These are phyloP conservation scores for Cephalopterus ornatus DNA, from an alignment of 2,113 vertebrate species.

Conservation along the genomic window DNA sequence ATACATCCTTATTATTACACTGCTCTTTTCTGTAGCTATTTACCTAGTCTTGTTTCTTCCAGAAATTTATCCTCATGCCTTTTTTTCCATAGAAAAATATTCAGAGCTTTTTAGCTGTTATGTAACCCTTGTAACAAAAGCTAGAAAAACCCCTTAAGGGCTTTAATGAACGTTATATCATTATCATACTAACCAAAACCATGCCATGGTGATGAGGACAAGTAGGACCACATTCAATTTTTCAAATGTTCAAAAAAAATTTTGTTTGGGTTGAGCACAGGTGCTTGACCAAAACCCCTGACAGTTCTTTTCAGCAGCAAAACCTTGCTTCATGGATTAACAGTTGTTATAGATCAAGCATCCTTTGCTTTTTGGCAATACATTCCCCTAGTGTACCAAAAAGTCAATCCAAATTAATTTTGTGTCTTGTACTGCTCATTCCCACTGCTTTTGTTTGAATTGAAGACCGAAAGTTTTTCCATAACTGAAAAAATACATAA, in stretches of 20 bases:
- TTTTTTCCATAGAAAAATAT: neutral
- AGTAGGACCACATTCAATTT: neutral
- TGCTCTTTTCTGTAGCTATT: neutral
- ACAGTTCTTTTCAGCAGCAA: neutral
- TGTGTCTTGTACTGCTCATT: neutral
- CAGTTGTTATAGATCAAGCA: neutral
- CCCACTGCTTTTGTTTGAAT: neutral
- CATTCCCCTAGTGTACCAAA: neutral
- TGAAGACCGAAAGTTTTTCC: constrained; percentile 28
- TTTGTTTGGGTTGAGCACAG: neutral
- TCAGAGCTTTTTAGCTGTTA: neutral
- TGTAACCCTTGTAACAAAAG: neutral
- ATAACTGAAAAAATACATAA: constrained; percentile 18
- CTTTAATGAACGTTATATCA: neutral
- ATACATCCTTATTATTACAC: neutral
- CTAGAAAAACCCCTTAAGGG: neutral
- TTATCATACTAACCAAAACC: neutral
- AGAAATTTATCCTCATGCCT: neutral
- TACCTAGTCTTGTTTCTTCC: neutral
- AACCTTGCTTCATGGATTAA: neutral
- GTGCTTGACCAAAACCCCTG: neutral
- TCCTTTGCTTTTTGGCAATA: neutral
- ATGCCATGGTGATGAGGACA: neutral
- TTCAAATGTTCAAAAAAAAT: neutral
- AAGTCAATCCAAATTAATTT: constrained; percentile 32